Percentiles rank a stretch among this genome's conserved stretches.
Evolutionary conservation across 2,888 invertebrate genomes (phyloP).

Genomic region (Desoria tigrina): DNA sequence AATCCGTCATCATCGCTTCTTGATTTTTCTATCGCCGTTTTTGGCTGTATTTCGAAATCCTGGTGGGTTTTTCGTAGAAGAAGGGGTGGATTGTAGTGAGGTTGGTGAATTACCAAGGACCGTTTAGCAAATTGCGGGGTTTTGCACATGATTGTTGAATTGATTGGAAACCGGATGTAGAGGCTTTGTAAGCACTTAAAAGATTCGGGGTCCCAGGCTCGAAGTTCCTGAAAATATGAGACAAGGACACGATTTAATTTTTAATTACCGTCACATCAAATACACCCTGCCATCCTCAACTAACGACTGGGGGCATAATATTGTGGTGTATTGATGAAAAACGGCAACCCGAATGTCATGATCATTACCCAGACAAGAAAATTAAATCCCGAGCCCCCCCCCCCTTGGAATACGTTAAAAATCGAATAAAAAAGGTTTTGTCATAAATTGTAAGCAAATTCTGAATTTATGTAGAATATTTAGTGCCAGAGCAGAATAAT

Average conservation of each 20-base stretch:
- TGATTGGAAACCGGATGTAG: conserved; percentile 45
- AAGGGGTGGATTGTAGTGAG: background rate
- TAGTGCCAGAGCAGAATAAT: conserved; percentile 48
- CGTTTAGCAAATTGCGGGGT: conserved; percentile 44
- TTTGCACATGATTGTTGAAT: conserved; percentile 44
- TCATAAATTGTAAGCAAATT: too few relatives aligned
- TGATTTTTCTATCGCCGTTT: background rate
- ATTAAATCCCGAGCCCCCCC: too few relatives aligned
- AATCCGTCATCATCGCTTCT: conserved; percentile 32
- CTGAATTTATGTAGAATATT: background rate
- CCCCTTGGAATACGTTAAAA: too few relatives aligned
- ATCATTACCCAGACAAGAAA: too few relatives aligned
- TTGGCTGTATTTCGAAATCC: background rate
- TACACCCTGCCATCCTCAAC: too few relatives aligned
- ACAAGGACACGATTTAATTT: conserved; percentile 5
- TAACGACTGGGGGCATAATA: too few relatives aligned
- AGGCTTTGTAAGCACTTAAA: conserved; percentile 45
- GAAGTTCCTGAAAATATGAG: conserved; percentile 43
- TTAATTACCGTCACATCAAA: background rate
- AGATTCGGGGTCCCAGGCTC: conserved; percentile 47
- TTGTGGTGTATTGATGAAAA: too few relatives aligned
- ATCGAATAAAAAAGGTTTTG: too few relatives aligned
- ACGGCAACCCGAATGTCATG: too few relatives aligned
- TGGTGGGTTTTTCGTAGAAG: background rate
- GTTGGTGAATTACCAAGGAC: background rate